Base-by-base conservation (phyloP, 2,113 vertebrate genomes). In the Nycticryphes semicollaris region DNA sequence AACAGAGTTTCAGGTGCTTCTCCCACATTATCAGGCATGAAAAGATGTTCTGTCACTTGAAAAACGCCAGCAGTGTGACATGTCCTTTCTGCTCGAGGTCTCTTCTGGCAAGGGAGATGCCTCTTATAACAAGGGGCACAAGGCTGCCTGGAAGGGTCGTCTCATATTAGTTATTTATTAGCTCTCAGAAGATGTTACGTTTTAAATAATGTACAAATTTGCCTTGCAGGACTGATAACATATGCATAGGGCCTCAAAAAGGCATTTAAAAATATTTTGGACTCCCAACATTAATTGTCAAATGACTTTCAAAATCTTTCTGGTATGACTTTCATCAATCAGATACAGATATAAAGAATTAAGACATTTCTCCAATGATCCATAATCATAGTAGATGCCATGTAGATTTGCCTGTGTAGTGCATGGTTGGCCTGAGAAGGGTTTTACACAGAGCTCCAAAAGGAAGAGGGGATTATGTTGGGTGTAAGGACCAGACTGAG, bases 141-240 rank as follows among this genome's bases (percentile, higher is more conserved):
- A 53, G 33, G 35, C 47, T 87, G 73, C 53, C 70, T 41, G 22
- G 37, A 53, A 75, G 6, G 50, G 41, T 84, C 7, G 8, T 47
- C 35, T 60, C 10, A 16, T 69, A 62, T 69, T 33, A 37, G 28
- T 74, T 27, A 74, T 67, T 91, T 82, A 74, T 81, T 63, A 67
- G n/a, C 47, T 84, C 28, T 56, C 51, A 12, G 28, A 70, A 50
- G 41, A 30, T 0, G 16, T 1, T 2, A n/a, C 14, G 4, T 27
- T 75, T 87, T 78, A 84, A 96, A 91, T 70, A 89, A 87, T 33
- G 7, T 4, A 51, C n/a, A 54, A 45, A 75, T 68, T 43, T 31
- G 5, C 84, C 41, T 67, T 73, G 30, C 37, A 79, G 57, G 35
- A 54, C 21, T 53, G 33, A 48, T 35, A 68, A 84, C 41, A 43